These are phyloP conservation scores for Sebastes aleutianus DNA, from an alignment of 2,797 vertebrate species.

Conservation along the genomic window DNA sequence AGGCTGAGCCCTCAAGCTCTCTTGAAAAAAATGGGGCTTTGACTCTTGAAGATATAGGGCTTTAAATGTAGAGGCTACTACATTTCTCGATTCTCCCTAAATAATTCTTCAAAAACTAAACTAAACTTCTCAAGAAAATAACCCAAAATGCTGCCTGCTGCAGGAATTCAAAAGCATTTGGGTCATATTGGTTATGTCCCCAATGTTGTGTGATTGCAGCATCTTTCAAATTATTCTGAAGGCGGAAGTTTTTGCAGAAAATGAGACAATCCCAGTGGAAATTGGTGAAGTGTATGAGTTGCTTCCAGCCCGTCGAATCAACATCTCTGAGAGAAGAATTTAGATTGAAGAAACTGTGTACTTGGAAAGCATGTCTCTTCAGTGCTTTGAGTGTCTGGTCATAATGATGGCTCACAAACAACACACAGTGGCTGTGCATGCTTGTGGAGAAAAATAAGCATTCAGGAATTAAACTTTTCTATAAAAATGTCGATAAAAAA, in stretches of 20 bases:
- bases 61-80: not conserved
- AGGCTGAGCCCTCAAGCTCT: not conserved
- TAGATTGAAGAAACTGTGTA: constrained; percentile 5
- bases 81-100: not conserved
- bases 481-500: not conserved
- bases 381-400: constrained; percentile 6
- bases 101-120: constrained; percentile 11
- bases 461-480: not conserved
- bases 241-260: constrained; percentile 1
- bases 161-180: not conserved
- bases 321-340: not conserved
- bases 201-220: constrained; percentile 17
- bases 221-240: constrained; percentile 25
- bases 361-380: constrained; percentile 21
- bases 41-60: not conserved
- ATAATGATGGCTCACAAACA: constrained; percentile 8
- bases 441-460: not conserved
- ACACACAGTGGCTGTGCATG: not conserved
- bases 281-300: constrained; percentile 18
- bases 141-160: not conserved
- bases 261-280: constrained; percentile 20
- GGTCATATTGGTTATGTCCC: constrained; percentile 6
- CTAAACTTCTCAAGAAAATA: not conserved
- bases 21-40: not conserved
- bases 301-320: constrained; percentile 18